These are phyloP conservation scores for Gryllus bimaculatus DNA, from an alignment of 1,140 invertebrate species.

Conservation along the genomic window DNA sequence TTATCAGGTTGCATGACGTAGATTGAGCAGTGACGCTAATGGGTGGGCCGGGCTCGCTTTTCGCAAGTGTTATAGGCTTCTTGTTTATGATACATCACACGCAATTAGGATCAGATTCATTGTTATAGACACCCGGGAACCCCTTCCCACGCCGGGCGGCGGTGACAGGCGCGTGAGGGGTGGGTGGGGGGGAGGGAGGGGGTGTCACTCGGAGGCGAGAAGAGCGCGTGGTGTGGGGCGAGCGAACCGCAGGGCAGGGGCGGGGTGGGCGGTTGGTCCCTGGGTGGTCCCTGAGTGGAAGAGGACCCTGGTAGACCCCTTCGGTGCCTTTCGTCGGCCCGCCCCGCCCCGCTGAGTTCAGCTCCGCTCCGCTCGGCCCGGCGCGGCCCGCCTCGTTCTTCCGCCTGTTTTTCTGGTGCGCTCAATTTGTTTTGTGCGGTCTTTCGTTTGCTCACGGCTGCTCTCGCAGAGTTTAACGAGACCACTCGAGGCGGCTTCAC, in stretches of 20 bases:
- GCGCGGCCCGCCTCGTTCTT: too few species aligned
- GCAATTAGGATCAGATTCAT: neutral
- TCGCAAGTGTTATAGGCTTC: neutral
- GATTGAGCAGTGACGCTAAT: neutral
- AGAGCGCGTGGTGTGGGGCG: neutral
- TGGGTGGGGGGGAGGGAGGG: neutral
- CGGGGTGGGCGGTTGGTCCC: too few species aligned
- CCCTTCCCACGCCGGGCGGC: too few species aligned
- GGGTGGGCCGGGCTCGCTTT: neutral
- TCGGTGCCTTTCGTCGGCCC: too few species aligned
- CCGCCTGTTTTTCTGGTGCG: too few species aligned
- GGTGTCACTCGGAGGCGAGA: neutral
- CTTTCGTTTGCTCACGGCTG: neutral
- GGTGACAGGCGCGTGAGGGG: neutral
- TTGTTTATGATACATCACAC: slow-evolving; percentile 4
- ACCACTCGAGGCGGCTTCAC: neutral
- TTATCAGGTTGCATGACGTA: neutral
- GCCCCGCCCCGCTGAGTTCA: too few species aligned
- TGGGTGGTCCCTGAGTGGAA: too few species aligned
- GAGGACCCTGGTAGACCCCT: too few species aligned
- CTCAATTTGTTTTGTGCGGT: neutral
- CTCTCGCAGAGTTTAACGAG: neutral
- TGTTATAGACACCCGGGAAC: neutral
- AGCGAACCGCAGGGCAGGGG: neutral
- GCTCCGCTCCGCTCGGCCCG: too few species aligned